A percentile compares a stretch with the other conserved stretches of the same genome.
phyloP scores from a whole-genome alignment of 2,888 invertebrate species.

The Myopa tessellatipennis region DNA sequence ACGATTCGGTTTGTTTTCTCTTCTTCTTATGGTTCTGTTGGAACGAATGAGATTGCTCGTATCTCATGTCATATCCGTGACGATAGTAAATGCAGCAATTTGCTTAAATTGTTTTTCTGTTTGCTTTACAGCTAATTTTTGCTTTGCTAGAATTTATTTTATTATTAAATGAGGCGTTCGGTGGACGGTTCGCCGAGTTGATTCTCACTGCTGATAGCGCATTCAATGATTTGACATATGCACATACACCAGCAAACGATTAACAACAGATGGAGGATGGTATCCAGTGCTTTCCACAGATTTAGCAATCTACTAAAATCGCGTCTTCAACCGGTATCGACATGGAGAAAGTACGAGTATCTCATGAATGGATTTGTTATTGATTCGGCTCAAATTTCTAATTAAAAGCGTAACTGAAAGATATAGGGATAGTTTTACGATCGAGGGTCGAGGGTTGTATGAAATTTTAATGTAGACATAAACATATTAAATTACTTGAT shows the following conservation, averaged over 20 bases:
- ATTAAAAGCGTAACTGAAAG: too few relatives aligned
- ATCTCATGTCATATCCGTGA: too few relatives aligned
- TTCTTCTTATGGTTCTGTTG: too few relatives aligned
- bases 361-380: too few relatives aligned
- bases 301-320: not conserved
- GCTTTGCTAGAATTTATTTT: not conserved
- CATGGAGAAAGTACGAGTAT: conserved; percentile 25
- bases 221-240: not conserved
- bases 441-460: too few relatives aligned
- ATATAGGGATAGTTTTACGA: too few relatives aligned
- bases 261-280: not conserved
- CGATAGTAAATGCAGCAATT: not conserved
- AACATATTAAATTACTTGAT: too few relatives aligned
- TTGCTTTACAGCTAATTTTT: not conserved
- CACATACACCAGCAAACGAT: not conserved
- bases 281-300: not conserved
- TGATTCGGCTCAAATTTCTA: too few relatives aligned
- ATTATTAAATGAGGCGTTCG: not conserved
- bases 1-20: too few relatives aligned
- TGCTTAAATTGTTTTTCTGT: not conserved
- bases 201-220: not conserved
- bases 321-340: conserved; percentile 26
- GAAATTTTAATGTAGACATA: too few relatives aligned
- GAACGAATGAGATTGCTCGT: too few relatives aligned
- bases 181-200: not conserved